Base-by-base conservation (phyloP, 2,113 vertebrate species). In the Echinops telfairi region DNA sequence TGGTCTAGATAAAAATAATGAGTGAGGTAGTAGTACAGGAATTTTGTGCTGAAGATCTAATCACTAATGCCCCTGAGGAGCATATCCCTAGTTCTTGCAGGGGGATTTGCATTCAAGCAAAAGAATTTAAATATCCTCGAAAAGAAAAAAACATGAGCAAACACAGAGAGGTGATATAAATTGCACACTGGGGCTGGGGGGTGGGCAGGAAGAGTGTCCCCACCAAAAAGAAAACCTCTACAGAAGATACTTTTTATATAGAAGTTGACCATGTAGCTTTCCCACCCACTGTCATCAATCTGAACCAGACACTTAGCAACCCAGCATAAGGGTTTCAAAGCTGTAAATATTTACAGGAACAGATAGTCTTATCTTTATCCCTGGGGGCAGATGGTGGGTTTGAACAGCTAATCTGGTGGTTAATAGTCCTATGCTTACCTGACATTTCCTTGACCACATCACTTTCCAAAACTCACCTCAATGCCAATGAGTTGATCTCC, bases 21-120 rank as follows among this genome's bases (percentile, higher is more conserved):
- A 91, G 1, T 62, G 17, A 86, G 19, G 33, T 36, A 31, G 3
- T 15, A 82, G 57, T 27, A 27, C 83, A 82, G 25, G 16, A 80
- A 40, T 77, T 89, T 79, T 84, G 71, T 83, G 64, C 23, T 85
- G 9, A 84, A 91, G 91, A 89, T 89, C 29, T 53, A 58, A 60
- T 40, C 71, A 88, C 77, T 82, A 62, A 29, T 66, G 20, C 27
- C 75, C 79, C 25, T 73, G n/a, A 53, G 7, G 19, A 86, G 36
- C 25, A 40, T 27, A 84, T 73, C 16, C 85, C 43, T 78, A 43
- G 20, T 68, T 80, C 84, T 89, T 87, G 14, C 58, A 38, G 22
- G 85, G 22, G 25, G 62, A 75, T 88, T 78, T 81, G 70, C 77
- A 95, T 60, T 40, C 57, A 89, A 86, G 64, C 29, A 66, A 43